Evolutionary conservation across 2,113 vertebrate genomes (phyloP).

Genomic region (Nothocercus nigrocapillus): DNA sequence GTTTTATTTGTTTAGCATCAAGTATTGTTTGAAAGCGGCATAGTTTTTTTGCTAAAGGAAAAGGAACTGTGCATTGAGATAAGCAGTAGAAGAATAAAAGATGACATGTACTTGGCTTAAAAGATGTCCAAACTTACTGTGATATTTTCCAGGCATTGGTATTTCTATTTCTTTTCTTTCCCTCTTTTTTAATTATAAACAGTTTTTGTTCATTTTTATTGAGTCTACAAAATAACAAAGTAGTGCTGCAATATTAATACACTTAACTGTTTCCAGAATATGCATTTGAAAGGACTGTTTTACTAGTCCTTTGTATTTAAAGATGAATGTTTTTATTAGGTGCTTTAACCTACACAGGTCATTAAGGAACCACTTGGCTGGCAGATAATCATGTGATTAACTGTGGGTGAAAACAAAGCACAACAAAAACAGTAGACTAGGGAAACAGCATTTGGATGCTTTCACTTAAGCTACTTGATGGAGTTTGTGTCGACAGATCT

Average conservation of each 20-base stretch:
- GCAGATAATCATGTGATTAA: constrained; percentile 13
- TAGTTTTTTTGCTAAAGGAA: constrained; percentile 58
- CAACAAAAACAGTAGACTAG: not conserved
- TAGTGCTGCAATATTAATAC: not conserved
- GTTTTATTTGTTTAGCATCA: constrained; percentile 67
- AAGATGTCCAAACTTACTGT: constrained; percentile 19
- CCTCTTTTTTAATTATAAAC: not conserved
- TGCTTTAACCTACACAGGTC: not conserved
- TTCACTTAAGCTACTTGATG: not conserved
- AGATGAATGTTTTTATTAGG: not conserved
- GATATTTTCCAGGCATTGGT: constrained; percentile 53
- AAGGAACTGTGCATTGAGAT: constrained; percentile 72
- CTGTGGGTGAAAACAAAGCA: not conserved
- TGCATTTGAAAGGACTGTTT: not conserved
- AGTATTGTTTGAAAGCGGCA: constrained; percentile 70
- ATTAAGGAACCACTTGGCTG: not conserved
- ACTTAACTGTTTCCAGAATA: constrained; percentile 6
- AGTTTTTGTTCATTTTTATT: constrained; percentile 15
- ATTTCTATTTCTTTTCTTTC: constrained; percentile 47
- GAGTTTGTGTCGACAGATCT: not conserved
- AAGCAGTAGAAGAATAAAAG: constrained; percentile 59
- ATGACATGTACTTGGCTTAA: constrained; percentile 37
- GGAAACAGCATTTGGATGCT: not conserved
- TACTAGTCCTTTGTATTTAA: not conserved
- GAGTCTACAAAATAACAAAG: constrained; percentile 20